A percentile compares a stretch with the other conserved stretches of the same genome.
These are phyloP conservation scores for Myopa testacea DNA, from an alignment of 2,888 invertebrate genomes.

Conservation along the genomic window DNA sequence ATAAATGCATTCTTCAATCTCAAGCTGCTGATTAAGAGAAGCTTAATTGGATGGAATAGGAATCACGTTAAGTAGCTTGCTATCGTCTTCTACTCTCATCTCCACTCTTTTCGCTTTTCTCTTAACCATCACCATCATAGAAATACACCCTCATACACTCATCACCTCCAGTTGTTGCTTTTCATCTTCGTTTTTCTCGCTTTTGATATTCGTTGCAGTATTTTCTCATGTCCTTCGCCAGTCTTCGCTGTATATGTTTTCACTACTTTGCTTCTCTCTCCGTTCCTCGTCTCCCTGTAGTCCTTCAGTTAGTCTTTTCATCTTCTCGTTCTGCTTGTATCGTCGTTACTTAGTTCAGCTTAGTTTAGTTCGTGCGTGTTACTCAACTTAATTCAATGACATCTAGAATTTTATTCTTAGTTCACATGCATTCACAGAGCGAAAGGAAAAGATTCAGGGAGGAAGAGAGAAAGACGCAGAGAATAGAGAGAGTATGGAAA, in stretches of 20 bases:
- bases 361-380: background rate
- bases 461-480: background rate
- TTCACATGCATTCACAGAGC: background rate
- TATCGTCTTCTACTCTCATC: background rate
- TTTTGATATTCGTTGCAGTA: too few relatives aligned
- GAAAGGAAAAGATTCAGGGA: background rate
- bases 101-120: too few relatives aligned
- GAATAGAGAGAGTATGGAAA: too few relatives aligned
- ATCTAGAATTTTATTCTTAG: constrained; percentile 23
- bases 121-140: too few relatives aligned
- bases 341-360: too few relatives aligned
- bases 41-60: background rate
- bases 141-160: too few relatives aligned
- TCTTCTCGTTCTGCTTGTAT: too few relatives aligned
- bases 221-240: too few relatives aligned
- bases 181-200: too few relatives aligned
- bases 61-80: background rate
- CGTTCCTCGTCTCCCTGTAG: background rate
- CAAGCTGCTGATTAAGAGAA: background rate
- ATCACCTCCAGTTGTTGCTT: too few relatives aligned
- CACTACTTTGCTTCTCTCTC: background rate
- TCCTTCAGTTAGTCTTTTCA: too few relatives aligned
- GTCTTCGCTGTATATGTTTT: background rate
- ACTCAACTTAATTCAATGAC: constrained; percentile 25
- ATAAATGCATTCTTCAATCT: background rate